Evolutionary conservation across 2,797 vertebrate genomes (phyloP).

Genomic region (Meriones psammophilus): DNA sequence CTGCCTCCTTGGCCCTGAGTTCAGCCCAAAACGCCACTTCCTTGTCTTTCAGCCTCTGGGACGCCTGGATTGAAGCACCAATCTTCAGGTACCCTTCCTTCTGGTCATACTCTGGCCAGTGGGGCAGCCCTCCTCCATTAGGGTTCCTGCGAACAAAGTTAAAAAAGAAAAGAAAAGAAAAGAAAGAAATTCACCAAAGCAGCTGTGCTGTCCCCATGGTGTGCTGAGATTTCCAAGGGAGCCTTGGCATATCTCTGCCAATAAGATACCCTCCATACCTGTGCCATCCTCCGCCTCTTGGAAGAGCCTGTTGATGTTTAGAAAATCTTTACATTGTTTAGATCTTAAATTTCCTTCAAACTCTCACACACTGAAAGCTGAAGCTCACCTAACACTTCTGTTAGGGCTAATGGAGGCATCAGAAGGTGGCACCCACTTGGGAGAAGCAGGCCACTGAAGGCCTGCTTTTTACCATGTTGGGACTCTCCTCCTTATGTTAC

Average conservation of each 20-base stretch:
- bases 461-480: background rate
- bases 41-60: constrained; percentile 87
- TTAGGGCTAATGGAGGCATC: background rate
- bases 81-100: constrained; percentile 90
- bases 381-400: background rate
- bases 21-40: constrained; percentile 88
- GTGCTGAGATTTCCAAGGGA: background rate
- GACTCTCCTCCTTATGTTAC: background rate
- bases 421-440: background rate
- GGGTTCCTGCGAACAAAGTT: constrained; percentile 89
- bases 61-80: constrained; percentile 80
- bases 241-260: background rate
- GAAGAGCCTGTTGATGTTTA: background rate
- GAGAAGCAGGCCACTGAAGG: background rate
- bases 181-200: background rate
- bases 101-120: constrained; percentile 91
- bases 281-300: background rate
- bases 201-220: too few relatives aligned
- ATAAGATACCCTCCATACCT: background rate
- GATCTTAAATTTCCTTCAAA: background rate
- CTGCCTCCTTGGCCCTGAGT: constrained; percentile 62
- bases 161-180: background rate
- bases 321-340: background rate
- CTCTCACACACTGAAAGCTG: background rate
- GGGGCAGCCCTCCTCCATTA: constrained; percentile 89